Percentiles rank a stretch among this genome's conserved stretches.
phyloP scores from a whole-genome alignment of 2,797 vertebrate species.

The Mus minutoides region DNA sequence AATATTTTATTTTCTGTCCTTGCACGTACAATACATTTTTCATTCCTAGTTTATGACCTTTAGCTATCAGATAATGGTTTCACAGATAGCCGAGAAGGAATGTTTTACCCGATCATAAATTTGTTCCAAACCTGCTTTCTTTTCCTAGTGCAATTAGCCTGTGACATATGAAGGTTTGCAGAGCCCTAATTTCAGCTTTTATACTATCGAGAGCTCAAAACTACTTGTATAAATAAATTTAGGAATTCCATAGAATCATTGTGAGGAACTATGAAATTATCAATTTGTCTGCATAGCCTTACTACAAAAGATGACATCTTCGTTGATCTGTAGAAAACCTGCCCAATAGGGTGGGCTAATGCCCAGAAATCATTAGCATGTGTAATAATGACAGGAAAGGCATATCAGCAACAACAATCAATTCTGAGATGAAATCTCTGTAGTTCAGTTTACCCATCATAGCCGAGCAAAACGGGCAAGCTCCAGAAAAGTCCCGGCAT shows the following conservation, averaged over 20 bases:
- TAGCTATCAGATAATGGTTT: not conserved
- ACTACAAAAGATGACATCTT: not conserved
- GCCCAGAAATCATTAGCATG: not conserved
- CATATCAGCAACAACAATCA: not conserved
- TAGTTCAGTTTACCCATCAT: not conserved
- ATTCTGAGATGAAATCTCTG: not conserved
- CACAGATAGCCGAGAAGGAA: not conserved
- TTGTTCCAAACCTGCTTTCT: not conserved
- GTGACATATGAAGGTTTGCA: not conserved
- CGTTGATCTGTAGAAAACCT: not conserved
- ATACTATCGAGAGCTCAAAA: not conserved
- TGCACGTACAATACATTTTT: not conserved
- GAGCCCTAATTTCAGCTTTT: not conserved
- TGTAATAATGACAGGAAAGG: not conserved
- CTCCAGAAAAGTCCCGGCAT: not conserved
- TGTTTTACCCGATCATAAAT: not conserved
- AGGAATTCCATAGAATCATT: not conserved
- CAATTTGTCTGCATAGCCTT: not conserved
- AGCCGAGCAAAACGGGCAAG: not conserved
- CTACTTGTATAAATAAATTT: not conserved
- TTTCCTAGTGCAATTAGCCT: not conserved
- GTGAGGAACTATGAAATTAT: not conserved
- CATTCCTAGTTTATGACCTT: not conserved
- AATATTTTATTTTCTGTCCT: not conserved
- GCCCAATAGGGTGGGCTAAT: not conserved